These are phyloP conservation scores for Macaria notata DNA, from an alignment of 2,888 invertebrate genomes.

Conservation along the genomic window DNA sequence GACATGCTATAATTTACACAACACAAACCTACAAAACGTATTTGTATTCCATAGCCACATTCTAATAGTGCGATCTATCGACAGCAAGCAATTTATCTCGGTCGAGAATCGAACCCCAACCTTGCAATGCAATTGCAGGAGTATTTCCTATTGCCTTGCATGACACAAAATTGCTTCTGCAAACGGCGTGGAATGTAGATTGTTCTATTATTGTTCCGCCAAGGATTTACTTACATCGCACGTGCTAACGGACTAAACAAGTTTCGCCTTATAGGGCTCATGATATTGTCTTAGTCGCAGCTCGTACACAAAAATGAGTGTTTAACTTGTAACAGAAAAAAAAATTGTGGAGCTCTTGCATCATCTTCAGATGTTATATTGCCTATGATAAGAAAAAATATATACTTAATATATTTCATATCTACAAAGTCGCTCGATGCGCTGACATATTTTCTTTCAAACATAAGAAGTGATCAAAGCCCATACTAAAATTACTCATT, in stretches of 20 bases:
- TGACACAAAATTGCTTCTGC: conserved; percentile 73
- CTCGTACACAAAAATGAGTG: not conserved
- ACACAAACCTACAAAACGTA: conserved; percentile 22
- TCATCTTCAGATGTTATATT: no score
- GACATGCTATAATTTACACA: no score
- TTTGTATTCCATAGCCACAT: conserved; percentile 74
- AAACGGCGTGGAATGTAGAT: conserved; percentile 70
- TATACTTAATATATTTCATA: no score
- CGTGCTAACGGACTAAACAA: conserved; percentile 29
- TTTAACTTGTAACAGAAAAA: not conserved
- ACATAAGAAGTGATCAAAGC: no score
- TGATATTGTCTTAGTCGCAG: conserved; percentile 26
- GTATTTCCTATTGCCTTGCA: conserved; percentile 69
- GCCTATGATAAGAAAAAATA: no score
- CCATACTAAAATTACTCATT: no score
- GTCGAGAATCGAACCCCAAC: conserved; percentile 64
- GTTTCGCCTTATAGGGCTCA: conserved; percentile 18
- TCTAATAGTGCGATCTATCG: conserved; percentile 73
- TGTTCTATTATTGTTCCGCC: conserved; percentile 67
- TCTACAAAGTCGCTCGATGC: no score
- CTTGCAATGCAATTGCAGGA: conserved; percentile 58
- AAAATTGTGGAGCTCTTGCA: no score
- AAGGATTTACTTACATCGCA: conserved; percentile 42
- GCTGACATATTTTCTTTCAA: no score
- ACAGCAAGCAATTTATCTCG: conserved; percentile 68